phyloP scores from a whole-genome alignment of 2,113 vertebrate species.

The Shinisaurus crocodilurus region DNA sequence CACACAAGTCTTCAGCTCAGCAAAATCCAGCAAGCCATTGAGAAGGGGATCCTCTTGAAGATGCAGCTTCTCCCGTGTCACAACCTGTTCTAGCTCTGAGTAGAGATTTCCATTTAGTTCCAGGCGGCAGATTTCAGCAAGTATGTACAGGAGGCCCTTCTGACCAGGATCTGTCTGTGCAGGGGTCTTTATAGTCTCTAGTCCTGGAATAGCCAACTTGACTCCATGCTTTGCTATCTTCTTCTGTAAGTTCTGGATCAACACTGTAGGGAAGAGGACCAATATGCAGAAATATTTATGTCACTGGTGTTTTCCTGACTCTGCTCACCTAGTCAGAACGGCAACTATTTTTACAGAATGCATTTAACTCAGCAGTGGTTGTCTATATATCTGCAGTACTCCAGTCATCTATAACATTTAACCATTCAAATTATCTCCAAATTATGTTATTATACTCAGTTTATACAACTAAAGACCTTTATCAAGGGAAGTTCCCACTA shows the following conservation, averaged over 20 bases:
- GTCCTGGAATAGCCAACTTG: conserved; percentile 82
- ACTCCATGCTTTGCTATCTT: conserved; percentile 86
- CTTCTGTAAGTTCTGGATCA: conserved; percentile 80
- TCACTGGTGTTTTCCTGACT: not conserved
- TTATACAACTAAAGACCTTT: not conserved
- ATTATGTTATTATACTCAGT: not conserved
- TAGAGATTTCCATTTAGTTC: conserved; percentile 91
- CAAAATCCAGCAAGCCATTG: conserved; percentile 80
- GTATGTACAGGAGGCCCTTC: conserved; percentile 82
- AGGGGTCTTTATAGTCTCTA: conserved; percentile 58
- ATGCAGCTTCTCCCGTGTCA: conserved; percentile 81
- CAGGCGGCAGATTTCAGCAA: conserved; percentile 82
- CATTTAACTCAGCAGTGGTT: not conserved
- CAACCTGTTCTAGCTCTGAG: conserved; percentile 84
- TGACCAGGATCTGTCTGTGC: conserved; percentile 35
- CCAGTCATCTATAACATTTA: not conserved
- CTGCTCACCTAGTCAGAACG: not conserved
- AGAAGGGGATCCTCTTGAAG: conserved; percentile 87
- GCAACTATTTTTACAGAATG: not conserved
- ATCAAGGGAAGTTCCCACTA: not conserved
- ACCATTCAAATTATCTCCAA: not conserved
- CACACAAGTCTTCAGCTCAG: conserved; percentile 84
- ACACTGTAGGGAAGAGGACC: conserved; percentile 56
- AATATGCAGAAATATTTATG: not conserved
- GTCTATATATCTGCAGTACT: not conserved